Conservation (phyloP, 92 coral and sea anemone species). For the Paragorgia papillata region DNA sequence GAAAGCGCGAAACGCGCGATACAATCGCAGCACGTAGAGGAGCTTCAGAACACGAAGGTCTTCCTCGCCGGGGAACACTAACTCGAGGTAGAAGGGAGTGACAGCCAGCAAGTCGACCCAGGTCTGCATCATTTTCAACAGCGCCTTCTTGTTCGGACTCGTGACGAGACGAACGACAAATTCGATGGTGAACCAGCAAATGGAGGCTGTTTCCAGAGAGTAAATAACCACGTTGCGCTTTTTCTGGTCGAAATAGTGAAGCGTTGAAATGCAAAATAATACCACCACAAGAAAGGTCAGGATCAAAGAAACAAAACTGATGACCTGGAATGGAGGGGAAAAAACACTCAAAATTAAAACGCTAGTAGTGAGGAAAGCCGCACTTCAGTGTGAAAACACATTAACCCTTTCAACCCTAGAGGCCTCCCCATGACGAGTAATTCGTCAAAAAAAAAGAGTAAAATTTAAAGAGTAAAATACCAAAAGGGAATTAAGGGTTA, state of each 20-base stretch:
- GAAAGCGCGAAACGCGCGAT: conserved; percentile 88
- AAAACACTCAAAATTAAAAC: not conserved
- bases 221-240: conserved; percentile 68
- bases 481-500: too few relatives aligned
- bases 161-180: conserved; percentile 72
- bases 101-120: conserved; percentile 92
- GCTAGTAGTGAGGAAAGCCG: not conserved
- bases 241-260: conserved; percentile 67
- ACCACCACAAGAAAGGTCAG: conserved; percentile 89
- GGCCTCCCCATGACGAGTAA: too few relatives aligned
- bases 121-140: conserved; percentile 78
- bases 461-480: too few relatives aligned
- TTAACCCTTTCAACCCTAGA: not conserved
- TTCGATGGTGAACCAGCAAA: conserved; percentile 93
- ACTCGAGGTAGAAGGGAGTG: conserved; percentile 79
- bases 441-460: too few relatives aligned
- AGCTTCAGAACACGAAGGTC: conserved; percentile 71
- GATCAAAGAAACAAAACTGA: conserved; percentile 81
- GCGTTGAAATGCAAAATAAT: conserved; percentile 79
- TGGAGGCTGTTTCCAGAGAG: conserved; percentile 73
- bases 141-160: conserved; percentile 66
- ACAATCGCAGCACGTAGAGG: conserved; percentile 88
- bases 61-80: conserved; percentile 69
- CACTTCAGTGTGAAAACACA: not conserved
- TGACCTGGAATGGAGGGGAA: conserved; percentile 54